A percentile compares a stretch with the other conserved stretches of the same genome.
Conservation (phyloP, 2,888 invertebrate genomes). For the Crioceris asparagi region DNA sequence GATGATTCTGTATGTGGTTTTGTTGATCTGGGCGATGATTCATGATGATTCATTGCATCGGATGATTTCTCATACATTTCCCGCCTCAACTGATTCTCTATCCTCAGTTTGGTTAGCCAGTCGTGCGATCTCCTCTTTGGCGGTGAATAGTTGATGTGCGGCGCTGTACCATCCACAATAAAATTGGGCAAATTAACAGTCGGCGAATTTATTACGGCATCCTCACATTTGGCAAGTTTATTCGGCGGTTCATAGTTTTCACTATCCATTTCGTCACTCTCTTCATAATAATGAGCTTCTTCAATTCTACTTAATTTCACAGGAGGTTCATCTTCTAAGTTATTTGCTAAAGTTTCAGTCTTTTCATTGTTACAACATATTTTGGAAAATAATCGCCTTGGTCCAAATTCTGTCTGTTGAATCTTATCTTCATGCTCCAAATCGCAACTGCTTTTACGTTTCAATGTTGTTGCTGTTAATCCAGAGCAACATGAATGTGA, state of each 20-base stretch:
- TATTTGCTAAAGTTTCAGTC: conserved; percentile 23
- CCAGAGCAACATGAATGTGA: conserved; percentile 27
- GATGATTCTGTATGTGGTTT: conserved; percentile 26
- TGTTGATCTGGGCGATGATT: no score
- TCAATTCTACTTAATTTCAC: conserved; percentile 27
- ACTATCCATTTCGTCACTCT: neutral
- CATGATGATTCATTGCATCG: no score
- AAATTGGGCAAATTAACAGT: conserved; percentile 67
- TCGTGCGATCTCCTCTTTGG: conserved; percentile 55
- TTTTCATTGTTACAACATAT: conserved; percentile 19
- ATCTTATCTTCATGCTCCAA: conserved; percentile 27
- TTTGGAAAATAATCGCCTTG: conserved; percentile 21
- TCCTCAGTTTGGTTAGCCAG: conserved; percentile 59
- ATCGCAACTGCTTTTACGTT: conserved; percentile 18
- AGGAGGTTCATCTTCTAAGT: conserved; percentile 31
- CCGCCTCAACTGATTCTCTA: conserved; percentile 39
- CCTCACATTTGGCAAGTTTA: conserved; percentile 2
- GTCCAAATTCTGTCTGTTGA: conserved; percentile 18
- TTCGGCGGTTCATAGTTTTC: conserved; percentile 4
- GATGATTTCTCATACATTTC: conserved; percentile 14
- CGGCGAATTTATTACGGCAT: conserved; percentile 41
- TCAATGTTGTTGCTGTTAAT: no score
- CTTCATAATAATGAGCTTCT: neutral
- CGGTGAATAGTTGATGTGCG: conserved; percentile 64
- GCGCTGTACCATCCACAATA: conserved; percentile 65